Evolutionary conservation across 92 coral and sea anemone species (phyloP).

Genomic region (Palythoa caribaeorum): DNA sequence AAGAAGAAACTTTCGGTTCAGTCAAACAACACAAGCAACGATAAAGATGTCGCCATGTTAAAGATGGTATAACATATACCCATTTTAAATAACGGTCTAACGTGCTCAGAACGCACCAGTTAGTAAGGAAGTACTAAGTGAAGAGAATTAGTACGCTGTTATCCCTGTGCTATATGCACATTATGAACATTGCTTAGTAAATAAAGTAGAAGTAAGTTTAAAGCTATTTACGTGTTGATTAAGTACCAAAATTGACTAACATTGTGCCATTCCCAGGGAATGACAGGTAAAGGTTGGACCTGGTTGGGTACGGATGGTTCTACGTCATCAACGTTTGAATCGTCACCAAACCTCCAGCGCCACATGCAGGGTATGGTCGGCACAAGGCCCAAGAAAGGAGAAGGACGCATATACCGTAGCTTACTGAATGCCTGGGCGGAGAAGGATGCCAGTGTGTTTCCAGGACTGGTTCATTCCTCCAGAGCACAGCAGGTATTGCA

Average conservation of each 20-base stretch:
- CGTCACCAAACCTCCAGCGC: constrained; percentile 90
- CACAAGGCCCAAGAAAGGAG: constrained; percentile 93
- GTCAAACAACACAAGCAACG: no score
- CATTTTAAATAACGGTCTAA: no score
- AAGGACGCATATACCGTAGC: constrained; percentile 81
- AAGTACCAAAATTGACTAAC: not conserved
- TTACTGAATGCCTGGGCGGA: constrained; percentile 89
- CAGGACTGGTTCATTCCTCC: constrained; percentile 94
- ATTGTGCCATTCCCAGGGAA: constrained; percentile 70
- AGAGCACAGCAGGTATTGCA: constrained; percentile 78
- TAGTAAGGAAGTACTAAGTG: no score
- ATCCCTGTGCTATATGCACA: no score
- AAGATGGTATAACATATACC: no score
- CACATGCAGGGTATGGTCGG: constrained; percentile 99
- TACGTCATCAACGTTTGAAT: constrained; percentile 89
- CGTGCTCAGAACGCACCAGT: no score
- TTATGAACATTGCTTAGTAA: no score
- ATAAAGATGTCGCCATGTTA: no score
- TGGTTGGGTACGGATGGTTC: constrained; percentile 99
- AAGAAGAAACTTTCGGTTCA: no score
- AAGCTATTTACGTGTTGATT: not conserved
- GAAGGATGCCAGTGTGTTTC: constrained; percentile 85
- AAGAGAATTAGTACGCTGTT: no score
- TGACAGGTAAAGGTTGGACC: constrained; percentile 99
- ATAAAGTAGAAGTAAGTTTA: no score